phyloP scores from a whole-genome alignment of 2,113 vertebrate genomes.

The Ascaphus truei region DNA sequence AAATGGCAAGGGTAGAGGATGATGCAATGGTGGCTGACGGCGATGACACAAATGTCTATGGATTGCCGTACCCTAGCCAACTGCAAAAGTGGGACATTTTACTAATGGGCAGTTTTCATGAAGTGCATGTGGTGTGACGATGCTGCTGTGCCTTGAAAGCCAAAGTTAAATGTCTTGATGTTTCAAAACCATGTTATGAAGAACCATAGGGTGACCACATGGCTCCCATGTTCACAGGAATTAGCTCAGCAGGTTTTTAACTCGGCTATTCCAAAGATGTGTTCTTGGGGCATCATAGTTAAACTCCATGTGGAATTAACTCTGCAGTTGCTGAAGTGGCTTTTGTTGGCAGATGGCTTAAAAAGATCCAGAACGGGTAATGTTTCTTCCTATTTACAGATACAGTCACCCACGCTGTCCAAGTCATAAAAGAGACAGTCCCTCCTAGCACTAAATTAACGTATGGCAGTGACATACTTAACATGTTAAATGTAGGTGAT shows the following conservation, averaged over 20 bases:
- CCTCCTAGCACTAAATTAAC: too few species aligned
- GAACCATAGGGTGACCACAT: neutral
- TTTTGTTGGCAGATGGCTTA: too few species aligned
- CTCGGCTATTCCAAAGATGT: neutral
- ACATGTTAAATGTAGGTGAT: too few species aligned
- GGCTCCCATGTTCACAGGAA: neutral
- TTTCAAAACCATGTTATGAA: neutral
- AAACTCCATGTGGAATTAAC: too few species aligned
- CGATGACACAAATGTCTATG: neutral
- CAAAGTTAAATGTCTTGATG: neutral
- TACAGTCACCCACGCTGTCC: too few species aligned
- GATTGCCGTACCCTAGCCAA: neutral
- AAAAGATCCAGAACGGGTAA: too few species aligned
- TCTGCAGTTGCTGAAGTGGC: too few species aligned
- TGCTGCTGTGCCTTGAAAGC: neutral
- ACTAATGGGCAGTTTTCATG: neutral
- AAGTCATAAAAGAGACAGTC: too few species aligned
- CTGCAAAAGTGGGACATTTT: neutral
- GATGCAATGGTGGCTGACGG: constrained; percentile 19
- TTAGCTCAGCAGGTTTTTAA: neutral
- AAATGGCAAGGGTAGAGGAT: neutral
- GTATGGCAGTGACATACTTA: too few species aligned
- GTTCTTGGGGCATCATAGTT: too few species aligned
- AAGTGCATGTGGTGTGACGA: neutral
- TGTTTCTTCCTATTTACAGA: too few species aligned